Base-by-base conservation (phyloP, 1,140 invertebrate species). In the Carcinoscorpius rotundicauda region DNA sequence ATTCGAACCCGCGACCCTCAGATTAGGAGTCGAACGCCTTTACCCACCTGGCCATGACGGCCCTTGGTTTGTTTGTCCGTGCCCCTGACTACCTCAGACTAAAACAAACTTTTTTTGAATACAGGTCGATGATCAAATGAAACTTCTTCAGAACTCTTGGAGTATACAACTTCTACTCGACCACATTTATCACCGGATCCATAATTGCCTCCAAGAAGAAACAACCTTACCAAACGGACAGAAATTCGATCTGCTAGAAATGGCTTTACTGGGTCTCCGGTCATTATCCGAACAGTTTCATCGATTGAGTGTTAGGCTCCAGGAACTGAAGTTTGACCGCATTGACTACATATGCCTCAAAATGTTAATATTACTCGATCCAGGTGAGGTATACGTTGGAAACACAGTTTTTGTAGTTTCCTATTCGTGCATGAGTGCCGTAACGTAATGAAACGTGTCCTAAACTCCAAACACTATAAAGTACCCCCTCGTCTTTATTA, bases 91-190 rank as follows among this genome's bases (percentile, higher is more conserved):
- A 29, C 29, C 29, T 29, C 29, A 29, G 29, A 29, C 29, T 29
- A 29, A 29, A 29, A 29, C 29, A 70, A 66, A 72, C 76, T 76
- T 73, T 75, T 75, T n/a, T 5, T 10, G 3, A 9, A 51, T 81
- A 2, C 77, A 97, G 94, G 93, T 97, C 74, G 93, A 97, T 76
- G 94, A 98, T 81, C 95, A 98, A 81, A 98, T 97, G 94, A 98
- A 97, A 78, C 81, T 97, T 51, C 82, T 98, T 62, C 93, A 97
- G 79, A 87, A 96, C 76, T 95, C 93, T 51, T 98, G 94, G 95
- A 97, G 93, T 68, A 93, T 97, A 75, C 94, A 98, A 86, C 77
- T 98, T 71, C 91, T 98, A 64, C 78, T 98, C 64, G 95, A 98
- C 75, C 93, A 97, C 76, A 84, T 97, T 71, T 94, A 97, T 79